These are phyloP conservation scores for Bombus vancouverensis DNA, from an alignment of 1,140 invertebrate species.

Conservation along the genomic window DNA sequence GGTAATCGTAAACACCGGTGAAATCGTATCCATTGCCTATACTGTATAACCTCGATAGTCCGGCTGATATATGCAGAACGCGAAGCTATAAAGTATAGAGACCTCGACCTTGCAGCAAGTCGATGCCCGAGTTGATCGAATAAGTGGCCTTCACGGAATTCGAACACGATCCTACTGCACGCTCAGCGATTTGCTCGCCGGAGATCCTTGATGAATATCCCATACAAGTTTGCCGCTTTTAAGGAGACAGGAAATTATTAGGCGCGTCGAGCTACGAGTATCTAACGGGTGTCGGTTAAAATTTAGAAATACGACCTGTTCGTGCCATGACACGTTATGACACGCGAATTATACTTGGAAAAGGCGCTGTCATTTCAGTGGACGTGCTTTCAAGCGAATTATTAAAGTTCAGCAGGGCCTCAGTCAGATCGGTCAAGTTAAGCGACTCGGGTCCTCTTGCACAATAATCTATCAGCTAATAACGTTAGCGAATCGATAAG, in stretches of 20 bases:
- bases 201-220: slow-evolving; percentile 44
- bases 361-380: background rate
- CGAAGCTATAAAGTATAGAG: slow-evolving; percentile 12
- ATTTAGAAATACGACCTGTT: background rate
- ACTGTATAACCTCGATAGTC: slow-evolving; percentile 38
- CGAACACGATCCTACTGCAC: slow-evolving; percentile 7
- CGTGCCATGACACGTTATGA: background rate
- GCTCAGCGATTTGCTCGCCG: slow-evolving; percentile 24
- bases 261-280: background rate
- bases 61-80: slow-evolving; percentile 1
- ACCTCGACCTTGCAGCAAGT: slow-evolving; percentile 33
- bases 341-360: background rate
- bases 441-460: no score
- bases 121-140: slow-evolving; percentile 53
- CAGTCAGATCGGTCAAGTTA: no score
- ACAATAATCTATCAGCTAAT: no score
- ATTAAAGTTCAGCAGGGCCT: no score
- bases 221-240: slow-evolving; percentile 1
- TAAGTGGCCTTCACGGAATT: slow-evolving; percentile 44
- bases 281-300: background rate
- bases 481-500: no score
- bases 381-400: no score
- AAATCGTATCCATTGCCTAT: background rate
- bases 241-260: slow-evolving; percentile 24
- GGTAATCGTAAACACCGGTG: background rate